Evolutionary conservation across 1,140 invertebrate genomes (phyloP), one percentile per base, ranked within the genome.

Genomic region (Drosophila lacteicornis): DNA sequence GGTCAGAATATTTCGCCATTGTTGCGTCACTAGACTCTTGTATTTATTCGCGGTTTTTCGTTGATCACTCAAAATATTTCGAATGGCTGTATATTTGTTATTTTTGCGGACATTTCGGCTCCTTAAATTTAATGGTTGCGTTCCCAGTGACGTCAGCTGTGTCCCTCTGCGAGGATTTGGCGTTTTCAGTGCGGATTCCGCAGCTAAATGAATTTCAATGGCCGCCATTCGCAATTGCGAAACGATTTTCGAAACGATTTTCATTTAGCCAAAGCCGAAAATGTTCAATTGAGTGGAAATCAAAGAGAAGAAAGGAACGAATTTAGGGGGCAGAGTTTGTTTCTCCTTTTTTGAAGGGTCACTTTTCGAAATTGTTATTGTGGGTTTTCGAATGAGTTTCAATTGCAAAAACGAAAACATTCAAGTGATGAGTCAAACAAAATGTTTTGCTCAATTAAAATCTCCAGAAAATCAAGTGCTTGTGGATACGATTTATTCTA

Each of bases 61-160:
- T 43, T 58, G 69, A 73, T 71, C 67, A 73, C 46, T 73, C 67
- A 59, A 60, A 73, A 73, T 71, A 73, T 60, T 71, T 51, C 3
- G 73, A 73, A 80, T 17, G 17, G 43, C 43, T 11, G 17, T 27
- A 9, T 27, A 33, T 55, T 12, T 38, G 13, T 80, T 80, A 73
- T 73, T 85, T 68, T 63, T 42, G 45, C 51, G 36, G 38, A 55
- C 36, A 55, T 22, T 55, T 9, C 17, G 36, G 38, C 30, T 56
- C 33, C 30, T 45, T 33, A 30, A 15, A 56, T 68, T 69, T 40
- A 38, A 42, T 42, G 65, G 25, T 42, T 38, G 53, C 53, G 8
- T n/a, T 13, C 36, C 9, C 38, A 49, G 17, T 73, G 66, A 73
- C 69, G 69, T 59, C 66, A 73, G 53, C 45, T 11, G 38, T 49